phyloP scores from a whole-genome alignment of 2,888 invertebrate species.

The Drosophila koepferae region DNA sequence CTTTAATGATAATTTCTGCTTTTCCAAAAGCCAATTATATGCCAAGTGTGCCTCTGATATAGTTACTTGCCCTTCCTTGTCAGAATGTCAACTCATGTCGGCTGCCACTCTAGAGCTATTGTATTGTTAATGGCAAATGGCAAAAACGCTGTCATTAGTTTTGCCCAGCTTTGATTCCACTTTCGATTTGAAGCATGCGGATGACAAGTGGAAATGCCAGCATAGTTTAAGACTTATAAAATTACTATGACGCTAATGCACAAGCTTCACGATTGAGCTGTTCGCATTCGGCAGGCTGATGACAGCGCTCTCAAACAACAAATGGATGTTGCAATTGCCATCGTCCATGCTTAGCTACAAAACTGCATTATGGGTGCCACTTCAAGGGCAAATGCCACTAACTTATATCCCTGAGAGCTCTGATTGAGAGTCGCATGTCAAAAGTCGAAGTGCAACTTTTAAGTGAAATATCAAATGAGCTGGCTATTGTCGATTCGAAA shows the following conservation, averaged over 20 bases:
- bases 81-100: background rate
- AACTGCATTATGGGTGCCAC: constrained; percentile 6
- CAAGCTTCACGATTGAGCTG: constrained; percentile 15
- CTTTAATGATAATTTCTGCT: background rate
- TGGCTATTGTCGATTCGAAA: constrained; percentile 18
- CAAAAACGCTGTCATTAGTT: constrained; percentile 61
- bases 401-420: constrained; percentile 21
- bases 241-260: constrained; percentile 52
- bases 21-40: background rate
- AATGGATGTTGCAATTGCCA: constrained; percentile 4
- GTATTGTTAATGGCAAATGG: constrained; percentile 60
- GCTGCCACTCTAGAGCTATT: constrained; percentile 57
- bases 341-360: background rate
- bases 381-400: constrained; percentile 42
- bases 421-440: constrained; percentile 18
- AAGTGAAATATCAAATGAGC: constrained; percentile 33
- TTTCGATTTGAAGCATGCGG: constrained; percentile 28
- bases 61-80: background rate
- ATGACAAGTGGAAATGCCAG: constrained; percentile 49
- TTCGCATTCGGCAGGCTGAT: constrained; percentile 30
- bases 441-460: constrained; percentile 21
- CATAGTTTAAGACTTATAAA: constrained; percentile 5
- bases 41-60: background rate
- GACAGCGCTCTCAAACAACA: constrained; percentile 37
- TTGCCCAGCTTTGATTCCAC: constrained; percentile 27